phyloP scores from a whole-genome alignment of 2,113 vertebrate genomes.

The Platanista minor region DNA sequence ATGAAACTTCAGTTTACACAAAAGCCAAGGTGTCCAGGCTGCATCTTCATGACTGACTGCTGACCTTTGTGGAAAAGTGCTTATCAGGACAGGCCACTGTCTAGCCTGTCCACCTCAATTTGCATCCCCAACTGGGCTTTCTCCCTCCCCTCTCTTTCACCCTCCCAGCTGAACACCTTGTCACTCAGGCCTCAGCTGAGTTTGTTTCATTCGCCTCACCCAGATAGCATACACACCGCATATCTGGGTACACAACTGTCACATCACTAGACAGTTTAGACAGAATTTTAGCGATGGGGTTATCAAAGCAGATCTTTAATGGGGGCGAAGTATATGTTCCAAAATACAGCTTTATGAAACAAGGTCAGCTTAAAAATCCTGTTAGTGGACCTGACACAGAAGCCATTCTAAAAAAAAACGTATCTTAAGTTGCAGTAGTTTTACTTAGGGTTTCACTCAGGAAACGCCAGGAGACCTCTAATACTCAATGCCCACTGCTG shows the following conservation, averaged over 20 bases:
- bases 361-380: background rate
- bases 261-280: background rate
- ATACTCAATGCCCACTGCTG: background rate
- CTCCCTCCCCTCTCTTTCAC: background rate
- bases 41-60: slow-evolving; percentile 49
- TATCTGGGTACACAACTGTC: background rate
- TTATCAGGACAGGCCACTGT: slow-evolving; percentile 58
- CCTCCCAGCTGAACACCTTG: slow-evolving; percentile 11
- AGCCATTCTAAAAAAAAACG: background rate
- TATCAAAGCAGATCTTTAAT: background rate
- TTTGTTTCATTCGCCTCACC: background rate
- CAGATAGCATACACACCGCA: background rate
- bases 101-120: slow-evolving; percentile 21
- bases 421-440: background rate
- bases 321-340: background rate
- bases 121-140: slow-evolving; percentile 20
- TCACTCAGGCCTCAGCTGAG: slow-evolving; percentile 36
- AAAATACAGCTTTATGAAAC: background rate
- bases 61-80: slow-evolving; percentile 65
- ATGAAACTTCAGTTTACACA: slow-evolving; percentile 19
- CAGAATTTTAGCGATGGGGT: background rate
- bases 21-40: slow-evolving; percentile 33
- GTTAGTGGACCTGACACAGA: background rate
- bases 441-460: slow-evolving; percentile 35
- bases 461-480: background rate